Conservation (phyloP, 1,140 invertebrate genomes). For the Magallana ariakensis region DNA sequence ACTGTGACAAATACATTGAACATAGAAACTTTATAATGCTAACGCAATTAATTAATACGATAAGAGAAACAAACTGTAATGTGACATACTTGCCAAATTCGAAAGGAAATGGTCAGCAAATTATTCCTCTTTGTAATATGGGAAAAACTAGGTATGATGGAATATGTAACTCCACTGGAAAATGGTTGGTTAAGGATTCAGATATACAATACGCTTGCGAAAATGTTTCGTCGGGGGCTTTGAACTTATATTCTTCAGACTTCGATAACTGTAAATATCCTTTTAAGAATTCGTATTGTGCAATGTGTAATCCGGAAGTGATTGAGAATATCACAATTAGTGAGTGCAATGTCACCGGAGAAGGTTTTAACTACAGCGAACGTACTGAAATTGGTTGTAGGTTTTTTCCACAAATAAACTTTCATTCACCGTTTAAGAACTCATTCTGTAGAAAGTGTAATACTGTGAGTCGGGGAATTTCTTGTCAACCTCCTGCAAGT, state of each 20-base stretch:
- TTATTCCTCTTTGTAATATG: not conserved
- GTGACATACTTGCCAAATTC: not conserved
- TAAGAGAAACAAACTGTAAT: not conserved
- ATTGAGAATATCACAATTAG: not conserved
- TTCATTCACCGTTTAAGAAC: not conserved
- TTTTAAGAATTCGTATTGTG: not conserved
- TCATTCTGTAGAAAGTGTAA: not conserved
- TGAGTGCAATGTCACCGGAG: not conserved
- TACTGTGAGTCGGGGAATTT: no score
- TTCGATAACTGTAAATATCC: not conserved
- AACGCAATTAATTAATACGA: not conserved
- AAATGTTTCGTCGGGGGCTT: not conserved
- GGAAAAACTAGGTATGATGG: not conserved
- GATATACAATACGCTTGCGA: not conserved
- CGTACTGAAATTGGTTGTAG: not conserved
- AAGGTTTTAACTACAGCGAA: not conserved
- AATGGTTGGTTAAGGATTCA: not conserved
- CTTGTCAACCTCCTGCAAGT: no score
- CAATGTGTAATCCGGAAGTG: not conserved
- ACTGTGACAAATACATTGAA: not conserved
- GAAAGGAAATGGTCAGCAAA: not conserved
- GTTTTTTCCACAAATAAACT: not conserved
- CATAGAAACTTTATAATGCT: not conserved
- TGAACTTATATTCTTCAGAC: not conserved
- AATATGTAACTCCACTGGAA: not conserved